Evolutionary conservation across 37 sponge, comb jelly and placozoan genomes (phyloP), one percentile per base, ranked within the genome.

Genomic region (Aplysina aerophoba): DNA sequence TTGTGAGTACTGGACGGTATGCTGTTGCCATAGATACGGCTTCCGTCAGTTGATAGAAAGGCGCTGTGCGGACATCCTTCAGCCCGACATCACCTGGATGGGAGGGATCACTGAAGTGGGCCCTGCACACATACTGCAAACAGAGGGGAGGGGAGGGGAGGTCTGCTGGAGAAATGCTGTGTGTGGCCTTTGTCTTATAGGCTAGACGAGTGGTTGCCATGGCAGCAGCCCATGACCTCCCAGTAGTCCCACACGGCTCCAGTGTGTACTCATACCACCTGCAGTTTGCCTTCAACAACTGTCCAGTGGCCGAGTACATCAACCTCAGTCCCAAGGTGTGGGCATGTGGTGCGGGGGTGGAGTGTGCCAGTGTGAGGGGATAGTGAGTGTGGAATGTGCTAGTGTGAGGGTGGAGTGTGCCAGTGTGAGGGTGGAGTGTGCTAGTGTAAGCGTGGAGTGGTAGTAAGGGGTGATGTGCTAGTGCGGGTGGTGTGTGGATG

Each of bases 251-350:
- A 34, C 96, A 95, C 83, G 96, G 96, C 55, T 92, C 93, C 86
- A 92, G 93, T 78, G 91, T 92, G 21, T 95, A 91, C 87, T 92
- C 96, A 28, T 95, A 95, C 61, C 96, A 95, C 83, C 83, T 95
- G 15, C 96, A 95, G 78, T 92, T 87, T 74, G 96, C 96, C 80
- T 95, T 95, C 84, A 53, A 77, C 34, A 92, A 92, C 93, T 95
- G 96, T 83, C 96, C 96, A 15, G 36, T 95, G 64, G 96, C 96
- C 35, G 96, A 95, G 81, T 95, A 92, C 91, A 92, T 95, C 82
- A 92, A 90, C 69, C 90, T 95, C 36, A 95, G 96, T 77, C 85
- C 88, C 30, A 80, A 95, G 77, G 94, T 93, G 27, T 11, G 55
- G 25, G 30, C n/a, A n/a, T n/a, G n/a, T n/a, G n/a, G 60, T 22